Conservation (phyloP, 1,140 invertebrate genomes). For the Lutraria rhynchaena region DNA sequence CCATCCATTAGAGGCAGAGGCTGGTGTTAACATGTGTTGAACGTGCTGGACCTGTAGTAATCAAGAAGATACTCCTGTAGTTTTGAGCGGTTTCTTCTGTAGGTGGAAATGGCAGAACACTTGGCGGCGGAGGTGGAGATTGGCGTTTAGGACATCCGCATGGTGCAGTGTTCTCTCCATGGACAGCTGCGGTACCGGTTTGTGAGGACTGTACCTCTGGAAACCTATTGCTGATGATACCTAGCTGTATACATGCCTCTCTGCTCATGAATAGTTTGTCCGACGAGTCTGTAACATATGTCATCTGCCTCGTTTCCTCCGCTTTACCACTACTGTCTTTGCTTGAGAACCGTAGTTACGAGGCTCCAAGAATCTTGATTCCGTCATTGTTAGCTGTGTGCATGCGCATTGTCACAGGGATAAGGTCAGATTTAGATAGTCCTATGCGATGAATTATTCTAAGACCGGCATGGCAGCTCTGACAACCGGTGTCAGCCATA, state of each 20-base stretch:
- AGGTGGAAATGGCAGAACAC: not conserved
- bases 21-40: conserved; percentile 62
- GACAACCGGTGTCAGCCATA: conserved; percentile 42
- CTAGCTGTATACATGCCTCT: conserved; percentile 26
- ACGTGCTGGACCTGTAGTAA: conserved; percentile 54
- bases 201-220: not conserved
- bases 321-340: not conserved
- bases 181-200: not conserved
- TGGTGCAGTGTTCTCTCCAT: not conserved
- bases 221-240: conserved; percentile 28
- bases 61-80: conserved; percentile 46
- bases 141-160: conserved; percentile 12
- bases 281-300: conserved; percentile 32
- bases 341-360: conserved; percentile 21
- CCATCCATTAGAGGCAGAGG: conserved; percentile 52
- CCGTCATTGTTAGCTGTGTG: conserved; percentile 29
- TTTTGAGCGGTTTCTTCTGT: not conserved
- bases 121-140: not conserved
- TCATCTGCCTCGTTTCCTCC: conserved; percentile 39
- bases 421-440: conserved; percentile 19
- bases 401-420: conserved; percentile 57
- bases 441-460: conserved; percentile 14
- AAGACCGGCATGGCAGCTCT: conserved; percentile 46
- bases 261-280: conserved; percentile 51
- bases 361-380: conserved; percentile 51